Evolutionary conservation across 2,113 vertebrate genomes (phyloP).

Genomic region (Rhipidura dahli): DNA sequence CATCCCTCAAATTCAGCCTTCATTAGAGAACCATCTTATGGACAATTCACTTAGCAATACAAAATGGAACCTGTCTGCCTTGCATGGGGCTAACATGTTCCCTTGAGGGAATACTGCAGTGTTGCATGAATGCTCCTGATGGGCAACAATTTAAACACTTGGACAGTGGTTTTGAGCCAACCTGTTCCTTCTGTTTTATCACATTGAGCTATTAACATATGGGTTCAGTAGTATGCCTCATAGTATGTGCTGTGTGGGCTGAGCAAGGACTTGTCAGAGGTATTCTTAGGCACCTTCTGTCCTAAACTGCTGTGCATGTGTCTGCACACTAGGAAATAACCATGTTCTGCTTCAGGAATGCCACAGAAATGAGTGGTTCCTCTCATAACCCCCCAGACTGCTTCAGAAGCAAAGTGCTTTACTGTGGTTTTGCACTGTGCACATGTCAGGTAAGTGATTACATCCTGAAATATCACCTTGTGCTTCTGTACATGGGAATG

Average conservation of each 20-base stretch:
- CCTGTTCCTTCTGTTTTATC: not conserved
- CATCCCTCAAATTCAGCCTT: not conserved
- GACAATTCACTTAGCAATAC: not conserved
- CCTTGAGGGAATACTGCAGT: not conserved
- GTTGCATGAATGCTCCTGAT: not conserved
- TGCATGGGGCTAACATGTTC: not conserved
- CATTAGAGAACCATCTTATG: rapidly evolving
- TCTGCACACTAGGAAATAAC: not conserved
- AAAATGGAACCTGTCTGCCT: not conserved
- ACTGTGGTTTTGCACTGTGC: not conserved
- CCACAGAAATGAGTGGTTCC: not conserved
- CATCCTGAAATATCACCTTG: not conserved
- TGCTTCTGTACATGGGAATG: not conserved
- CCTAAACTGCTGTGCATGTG: not conserved
- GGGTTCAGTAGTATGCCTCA: not conserved
- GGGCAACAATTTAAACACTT: not conserved
- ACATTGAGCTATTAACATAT: not conserved
- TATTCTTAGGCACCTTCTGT: slow-evolving; percentile 48
- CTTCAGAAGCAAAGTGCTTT: not conserved
- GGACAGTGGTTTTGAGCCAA: not conserved
- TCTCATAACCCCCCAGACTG: not conserved
- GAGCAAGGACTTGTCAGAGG: slow-evolving; percentile 38
- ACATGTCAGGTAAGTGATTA: not conserved
- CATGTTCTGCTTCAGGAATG: not conserved
- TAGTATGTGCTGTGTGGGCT: slow-evolving; percentile 13